Evolutionary conservation across 2,113 vertebrate genomes (phyloP), one percentile per base, ranked within the genome.

Genomic region (Maccullochella peelii): DNA sequence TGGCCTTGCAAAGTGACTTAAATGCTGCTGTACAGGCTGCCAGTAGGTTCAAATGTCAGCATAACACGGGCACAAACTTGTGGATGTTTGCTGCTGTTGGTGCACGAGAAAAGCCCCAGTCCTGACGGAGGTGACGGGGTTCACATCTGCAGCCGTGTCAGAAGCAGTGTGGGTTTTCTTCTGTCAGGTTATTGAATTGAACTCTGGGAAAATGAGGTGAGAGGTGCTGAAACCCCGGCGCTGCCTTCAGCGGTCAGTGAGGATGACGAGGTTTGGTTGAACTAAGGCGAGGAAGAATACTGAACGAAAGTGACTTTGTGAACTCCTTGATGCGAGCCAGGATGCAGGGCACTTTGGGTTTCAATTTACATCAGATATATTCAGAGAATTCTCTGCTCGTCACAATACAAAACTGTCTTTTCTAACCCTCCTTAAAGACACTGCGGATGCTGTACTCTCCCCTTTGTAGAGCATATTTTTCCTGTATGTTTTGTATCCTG

Each of bases 231-330:
- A 42, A 27, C 2, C 36, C 38, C 23, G n/a, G 49, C 0, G 36
- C 58, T 57, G 36, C 63, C 0, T 49, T 11, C 71, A 55, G 76
- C 70, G 30, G 82, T 55, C 71, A 65, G 9, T 6, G 1, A 77
- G 27, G 73, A 55, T 42, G 72, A 82, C 21, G 73, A 77, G 20
- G 57, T 63, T 40, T 55, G 47, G 73, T 63, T 62, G 47, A 44
- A 27, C 9, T 2, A 10, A 4, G 15, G 3, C 30, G 44, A 69
- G 25, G 66, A 33, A 36, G 42, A 27, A 4, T 0, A 25, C 63
- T 25, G 63, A 52, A 20, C 21, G 9, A 69, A 12, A 16, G 25
- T 21, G 25, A 49, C 6, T 47, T 47, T 47, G 12, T 47, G 12
- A 47, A 15, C 5, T 20, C 49, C 49, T 50, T 50, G 18, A 20